Evolutionary conservation across 2,797 vertebrate genomes (phyloP), one percentile per base, ranked within the genome.

Genomic region (Luscinia megarhynchos): DNA sequence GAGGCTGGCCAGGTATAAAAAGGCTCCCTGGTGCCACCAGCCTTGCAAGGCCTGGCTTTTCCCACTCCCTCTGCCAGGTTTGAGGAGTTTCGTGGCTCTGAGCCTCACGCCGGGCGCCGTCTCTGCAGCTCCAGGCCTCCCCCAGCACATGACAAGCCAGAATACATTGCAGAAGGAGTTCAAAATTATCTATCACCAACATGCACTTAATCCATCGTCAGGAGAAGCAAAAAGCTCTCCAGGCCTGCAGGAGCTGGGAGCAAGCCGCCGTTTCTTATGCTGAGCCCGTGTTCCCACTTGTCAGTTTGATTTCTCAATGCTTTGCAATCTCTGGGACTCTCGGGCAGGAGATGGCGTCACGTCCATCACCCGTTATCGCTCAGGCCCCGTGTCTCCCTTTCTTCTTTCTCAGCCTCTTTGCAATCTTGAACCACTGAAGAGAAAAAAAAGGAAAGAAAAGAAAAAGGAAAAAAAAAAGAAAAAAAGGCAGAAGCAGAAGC

Each of bases 281-380:
- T 93, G 90, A 96, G 93, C 79, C 86, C 89, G 61, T 92, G 90
- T 87, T 96, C 89, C 87, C 88, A 92, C 84, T 88, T 97, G 96
- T 95, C 94, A 94, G 81, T 96, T 97, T 96, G 94, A 97, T 97
- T 97, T 95, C 90, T 94, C 85, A 94, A 75, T 93, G 89, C 89
- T 93, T 63, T 90, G 63, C 91, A 91, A 90, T 96, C 91, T 90
- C 93, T 90, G 92, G 50, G 87, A 59, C 94, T 95, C 94, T 93
- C 27, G 32, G 89, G 41, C 81, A 94, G 84, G 89, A 91, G 89
- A 84, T 75, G 14, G 91, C 62, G 50, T 88, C 91, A 92, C 43
- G 90, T 95, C 95, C 93, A 84, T 96, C 95, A 95, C 91, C 92
- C 58, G 7, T 96, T 96, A 97, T 95, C 96, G n/a, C 94, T 58